Conservation (phyloP, 2,888 invertebrate species). For the Nemurella pictetii region DNA sequence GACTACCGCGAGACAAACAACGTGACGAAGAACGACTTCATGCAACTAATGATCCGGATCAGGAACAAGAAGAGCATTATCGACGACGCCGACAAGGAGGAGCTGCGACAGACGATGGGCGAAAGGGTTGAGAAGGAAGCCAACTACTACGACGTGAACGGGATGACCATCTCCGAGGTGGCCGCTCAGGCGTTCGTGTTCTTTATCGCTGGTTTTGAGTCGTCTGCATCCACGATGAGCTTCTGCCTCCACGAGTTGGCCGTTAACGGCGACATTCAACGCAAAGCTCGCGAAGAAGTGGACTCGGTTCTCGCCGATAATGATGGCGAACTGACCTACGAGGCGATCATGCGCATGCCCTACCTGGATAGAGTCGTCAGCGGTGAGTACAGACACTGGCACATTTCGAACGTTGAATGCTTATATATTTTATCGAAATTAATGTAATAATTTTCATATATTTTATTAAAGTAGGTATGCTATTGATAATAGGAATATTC, state of each 20-base stretch:
- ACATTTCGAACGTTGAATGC: no score
- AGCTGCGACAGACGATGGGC: neutral
- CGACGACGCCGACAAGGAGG: neutral
- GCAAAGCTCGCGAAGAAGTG: constrained; percentile 56
- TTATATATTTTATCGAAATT: no score
- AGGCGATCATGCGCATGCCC: constrained; percentile 59
- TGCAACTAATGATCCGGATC: constrained; percentile 56
- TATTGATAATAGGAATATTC: no score
- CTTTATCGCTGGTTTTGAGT: constrained; percentile 63
- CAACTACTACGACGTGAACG: constrained; percentile 5
- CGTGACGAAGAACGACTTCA: constrained; percentile 58
- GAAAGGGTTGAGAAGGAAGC: neutral
- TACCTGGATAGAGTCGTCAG: constrained; percentile 61
- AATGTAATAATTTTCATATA: no score
- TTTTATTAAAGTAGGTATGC: no score
- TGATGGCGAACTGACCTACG: constrained; percentile 58
- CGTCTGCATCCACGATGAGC: constrained; percentile 63
- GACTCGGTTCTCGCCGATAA: constrained; percentile 52
- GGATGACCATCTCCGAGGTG: constrained; percentile 1
- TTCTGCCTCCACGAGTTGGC: constrained; percentile 60
- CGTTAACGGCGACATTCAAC: constrained; percentile 56
- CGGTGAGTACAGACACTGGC: constrained; percentile 54
- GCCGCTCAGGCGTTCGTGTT: constrained; percentile 42
- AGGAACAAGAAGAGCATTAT: constrained; percentile 6
- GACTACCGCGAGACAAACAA: constrained; percentile 55